phyloP scores from a whole-genome alignment of 1,140 invertebrate genomes.

The Achatina immaculata region DNA sequence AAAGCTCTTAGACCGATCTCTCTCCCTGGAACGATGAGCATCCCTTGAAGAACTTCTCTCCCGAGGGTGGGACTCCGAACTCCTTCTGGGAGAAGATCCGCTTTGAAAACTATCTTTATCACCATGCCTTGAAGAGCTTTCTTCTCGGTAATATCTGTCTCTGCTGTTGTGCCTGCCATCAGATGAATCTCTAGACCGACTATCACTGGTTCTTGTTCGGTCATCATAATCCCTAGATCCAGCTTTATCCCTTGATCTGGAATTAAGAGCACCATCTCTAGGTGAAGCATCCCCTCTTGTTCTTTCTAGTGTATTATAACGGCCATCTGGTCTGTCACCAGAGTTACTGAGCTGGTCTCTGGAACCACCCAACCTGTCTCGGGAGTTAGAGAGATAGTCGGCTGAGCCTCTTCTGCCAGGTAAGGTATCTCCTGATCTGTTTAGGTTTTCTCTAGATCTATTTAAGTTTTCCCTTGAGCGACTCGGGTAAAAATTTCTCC shows the following conservation, averaged over 20 bases:
- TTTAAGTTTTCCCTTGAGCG: conserved; percentile 39
- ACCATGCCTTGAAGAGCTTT: background rate
- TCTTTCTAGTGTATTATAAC: conserved; percentile 13
- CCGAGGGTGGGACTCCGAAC: conserved; percentile 8
- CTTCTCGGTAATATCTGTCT: background rate
- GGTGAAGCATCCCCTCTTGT: conserved; percentile 19
- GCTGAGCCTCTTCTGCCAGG: conserved; percentile 4
- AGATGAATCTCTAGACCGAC: background rate
- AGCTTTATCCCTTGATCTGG: conserved; percentile 9
- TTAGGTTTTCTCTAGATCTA: conserved; percentile 19
- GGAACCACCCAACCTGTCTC: background rate
- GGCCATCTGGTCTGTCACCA: background rate
- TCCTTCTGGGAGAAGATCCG: background rate
- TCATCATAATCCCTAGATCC: conserved; percentile 1
- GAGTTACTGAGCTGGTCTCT: background rate
- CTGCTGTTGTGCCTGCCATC: conserved; percentile 14
- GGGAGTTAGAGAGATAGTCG: background rate
- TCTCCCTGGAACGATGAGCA: background rate
- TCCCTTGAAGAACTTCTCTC: conserved; percentile 1
- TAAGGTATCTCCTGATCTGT: conserved; percentile 39
- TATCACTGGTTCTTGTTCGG: background rate
- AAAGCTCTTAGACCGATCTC: conserved; percentile 18
- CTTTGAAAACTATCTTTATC: background rate
- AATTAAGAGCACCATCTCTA: conserved; percentile 17
- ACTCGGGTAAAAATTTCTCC: conserved; percentile 43